Conservation (phyloP, 2,888 invertebrate genomes). For the Galeopsomyia nigrocyanea region DNA sequence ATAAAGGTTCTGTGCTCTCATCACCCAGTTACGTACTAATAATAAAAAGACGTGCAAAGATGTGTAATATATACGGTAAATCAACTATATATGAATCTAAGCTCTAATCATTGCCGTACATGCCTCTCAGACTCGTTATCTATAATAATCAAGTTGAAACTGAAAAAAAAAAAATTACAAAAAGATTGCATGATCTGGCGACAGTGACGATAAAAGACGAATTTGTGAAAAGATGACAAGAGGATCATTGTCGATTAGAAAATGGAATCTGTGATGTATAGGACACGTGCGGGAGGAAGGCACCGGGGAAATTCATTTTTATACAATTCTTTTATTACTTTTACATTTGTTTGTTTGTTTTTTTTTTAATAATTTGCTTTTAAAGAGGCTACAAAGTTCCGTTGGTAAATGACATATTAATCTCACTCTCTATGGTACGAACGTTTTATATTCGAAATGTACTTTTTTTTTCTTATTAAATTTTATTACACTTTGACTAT, state of each 20-base stretch:
- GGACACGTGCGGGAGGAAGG: constrained; percentile 44
- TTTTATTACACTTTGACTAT: constrained; percentile 49
- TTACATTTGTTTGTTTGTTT: constrained; percentile 28
- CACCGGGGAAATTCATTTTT: constrained; percentile 45
- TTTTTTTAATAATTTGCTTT: constrained; percentile 19
- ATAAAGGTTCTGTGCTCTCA: neutral
- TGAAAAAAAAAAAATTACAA: no score
- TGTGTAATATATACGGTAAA: no score
- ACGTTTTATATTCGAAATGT: constrained; percentile 38
- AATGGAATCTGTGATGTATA: constrained; percentile 15
- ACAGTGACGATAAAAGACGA: no score
- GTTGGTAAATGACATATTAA: constrained; percentile 24
- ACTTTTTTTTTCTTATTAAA: constrained; percentile 43
- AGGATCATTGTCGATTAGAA: constrained; percentile 33
- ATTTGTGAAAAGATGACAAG: no score
- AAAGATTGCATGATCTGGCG: no score
- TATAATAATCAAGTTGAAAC: no score
- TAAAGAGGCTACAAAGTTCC: constrained; percentile 30
- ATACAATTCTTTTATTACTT: constrained; percentile 35
- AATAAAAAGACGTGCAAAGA: no score
- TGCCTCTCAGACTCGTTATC: no score
- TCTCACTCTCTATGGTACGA: constrained; percentile 42
- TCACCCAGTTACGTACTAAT: no score
- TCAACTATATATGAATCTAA: no score
- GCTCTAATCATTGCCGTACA: no score